A percentile compares a stretch with the other conserved stretches of the same genome.
phyloP scores from a whole-genome alignment of 2,797 vertebrate genomes.

The Podarcis siculus region DNA sequence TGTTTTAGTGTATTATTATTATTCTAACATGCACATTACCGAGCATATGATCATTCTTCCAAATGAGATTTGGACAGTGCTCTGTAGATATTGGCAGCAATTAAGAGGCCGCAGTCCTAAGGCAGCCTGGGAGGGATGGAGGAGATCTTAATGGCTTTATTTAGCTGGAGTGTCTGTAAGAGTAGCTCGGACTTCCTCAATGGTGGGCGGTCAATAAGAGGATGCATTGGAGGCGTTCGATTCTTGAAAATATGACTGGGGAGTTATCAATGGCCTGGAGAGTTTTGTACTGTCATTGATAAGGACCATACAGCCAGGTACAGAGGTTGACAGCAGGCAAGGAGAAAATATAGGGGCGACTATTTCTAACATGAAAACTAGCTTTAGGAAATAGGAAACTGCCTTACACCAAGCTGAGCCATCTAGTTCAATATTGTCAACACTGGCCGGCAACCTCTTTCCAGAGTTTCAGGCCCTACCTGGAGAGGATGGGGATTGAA shows the following conservation, averaged over 20 bases:
- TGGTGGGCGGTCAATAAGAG: slow-evolving; percentile 71
- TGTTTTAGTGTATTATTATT: slow-evolving; percentile 57
- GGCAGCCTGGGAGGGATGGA: slow-evolving; percentile 62
- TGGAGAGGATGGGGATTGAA: no score
- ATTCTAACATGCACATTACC: slow-evolving; percentile 64
- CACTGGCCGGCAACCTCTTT: no score
- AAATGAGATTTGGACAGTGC: slow-evolving; percentile 68
- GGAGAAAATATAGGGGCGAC: slow-evolving; percentile 52
- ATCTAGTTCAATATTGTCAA: no score
- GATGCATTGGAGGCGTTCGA: slow-evolving; percentile 54
- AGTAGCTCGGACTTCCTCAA: slow-evolving; percentile 57
- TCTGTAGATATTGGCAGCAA: slow-evolving; percentile 57
- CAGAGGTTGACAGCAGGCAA: slow-evolving; percentile 51
- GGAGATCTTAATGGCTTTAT: slow-evolving; percentile 67
- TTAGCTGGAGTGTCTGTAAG: slow-evolving; percentile 55
- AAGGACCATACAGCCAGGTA: slow-evolving; percentile 50
- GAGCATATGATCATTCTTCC: slow-evolving; percentile 65
- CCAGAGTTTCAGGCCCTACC: no score
- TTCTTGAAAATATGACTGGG: slow-evolving; percentile 70
- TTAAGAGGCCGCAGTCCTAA: slow-evolving; percentile 60
- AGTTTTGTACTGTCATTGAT: slow-evolving; percentile 28
- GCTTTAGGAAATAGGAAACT: no score
- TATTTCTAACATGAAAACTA: no score
- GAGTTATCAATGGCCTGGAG: slow-evolving; percentile 62
- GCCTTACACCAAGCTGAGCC: no score